phyloP scores from a whole-genome alignment of 2,888 invertebrate genomes.

The Acanthoscelides obtectus region DNA sequence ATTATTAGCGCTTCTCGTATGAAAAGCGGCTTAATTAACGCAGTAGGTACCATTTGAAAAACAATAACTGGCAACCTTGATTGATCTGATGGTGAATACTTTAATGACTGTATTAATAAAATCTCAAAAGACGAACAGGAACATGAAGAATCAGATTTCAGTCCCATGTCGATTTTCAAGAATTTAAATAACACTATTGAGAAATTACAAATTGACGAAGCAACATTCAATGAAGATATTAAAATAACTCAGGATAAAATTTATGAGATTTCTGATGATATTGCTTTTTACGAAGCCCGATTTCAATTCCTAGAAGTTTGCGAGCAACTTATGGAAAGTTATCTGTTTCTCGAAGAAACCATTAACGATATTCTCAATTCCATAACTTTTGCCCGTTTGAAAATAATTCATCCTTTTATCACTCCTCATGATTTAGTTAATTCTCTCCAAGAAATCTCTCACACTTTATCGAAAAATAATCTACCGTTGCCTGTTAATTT shows the following conservation, averaged over 20 bases:
- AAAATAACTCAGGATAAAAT: not conserved
- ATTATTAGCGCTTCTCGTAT: too few species aligned
- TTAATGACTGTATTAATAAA: too few species aligned
- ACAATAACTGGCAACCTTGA: too few species aligned
- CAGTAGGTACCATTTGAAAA: too few species aligned
- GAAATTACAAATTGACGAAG: too few species aligned
- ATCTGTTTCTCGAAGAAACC: constrained; percentile 1
- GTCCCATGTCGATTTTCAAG: too few species aligned
- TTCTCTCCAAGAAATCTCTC: constrained; percentile 9
- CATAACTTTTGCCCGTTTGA: constrained; percentile 1
- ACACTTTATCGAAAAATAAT: constrained; percentile 7
- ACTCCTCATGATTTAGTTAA: constrained; percentile 5
- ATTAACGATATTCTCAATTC: constrained; percentile 4
- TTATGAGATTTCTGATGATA: not conserved
- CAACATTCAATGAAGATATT: too few species aligned
- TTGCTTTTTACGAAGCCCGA: constrained; percentile 1
- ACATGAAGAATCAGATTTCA: not conserved
- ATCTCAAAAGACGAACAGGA: constrained; percentile 4
- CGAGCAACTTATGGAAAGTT: constrained; percentile 9
- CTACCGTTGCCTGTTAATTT: constrained; percentile 2
- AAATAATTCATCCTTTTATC: not conserved
- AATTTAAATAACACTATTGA: too few species aligned
- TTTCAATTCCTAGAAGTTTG: not conserved
- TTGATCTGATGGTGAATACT: too few species aligned
- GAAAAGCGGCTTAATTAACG: too few species aligned